Base-by-base conservation (phyloP, 2,888 invertebrate genomes). In the Andrena minutula region DNA sequence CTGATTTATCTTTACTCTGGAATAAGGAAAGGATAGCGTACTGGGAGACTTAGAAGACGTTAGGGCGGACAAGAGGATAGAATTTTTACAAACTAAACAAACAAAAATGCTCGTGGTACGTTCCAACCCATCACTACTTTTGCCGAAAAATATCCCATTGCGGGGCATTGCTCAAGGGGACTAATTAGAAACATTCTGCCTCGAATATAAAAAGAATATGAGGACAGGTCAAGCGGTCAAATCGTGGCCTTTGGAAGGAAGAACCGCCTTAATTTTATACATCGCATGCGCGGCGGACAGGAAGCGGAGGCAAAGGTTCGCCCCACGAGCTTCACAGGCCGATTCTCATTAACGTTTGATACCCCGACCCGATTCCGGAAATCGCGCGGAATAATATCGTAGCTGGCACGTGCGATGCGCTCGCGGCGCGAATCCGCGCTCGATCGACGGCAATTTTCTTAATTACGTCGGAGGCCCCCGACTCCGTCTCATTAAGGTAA, bases 401-500 rank as follows among this genome's bases (percentile, higher is more conserved):
- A 26, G 28, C 16, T 28, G 30, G 56, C 64, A 76, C 70, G 63
- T 49, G 76, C 64, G 47, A 64, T 47, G 63, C 56, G 64, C 58
- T 49, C 64, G 23, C 23, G n/a, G 3, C 23, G 23, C 8, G 56
- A 63, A 61, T 35, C 47, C 63, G 49, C 61, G 35, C 68, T 75
- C 78, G 75, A 74, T 75, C 75, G 68, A 30, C 47, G 47, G 75
- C 69, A 75, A 79, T 75, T 79, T 79, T 79, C 78, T 75, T 79
- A 79, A 79, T 79, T 79, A 79, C 78, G 41, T 35, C 53, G 35
- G 47, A 2, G 32, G 6, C 16, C 23, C 41, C 32, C n/a, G 65
- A 16, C 49, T 30, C 49, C 30, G 53, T 32, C 76, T 76, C 72
- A 65, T 72, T 71, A 76, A 65, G 47, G 64, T 41, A 70, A 63